Evolutionary conservation across 1,140 invertebrate genomes (phyloP).

Genomic region (Drosophila tani): DNA sequence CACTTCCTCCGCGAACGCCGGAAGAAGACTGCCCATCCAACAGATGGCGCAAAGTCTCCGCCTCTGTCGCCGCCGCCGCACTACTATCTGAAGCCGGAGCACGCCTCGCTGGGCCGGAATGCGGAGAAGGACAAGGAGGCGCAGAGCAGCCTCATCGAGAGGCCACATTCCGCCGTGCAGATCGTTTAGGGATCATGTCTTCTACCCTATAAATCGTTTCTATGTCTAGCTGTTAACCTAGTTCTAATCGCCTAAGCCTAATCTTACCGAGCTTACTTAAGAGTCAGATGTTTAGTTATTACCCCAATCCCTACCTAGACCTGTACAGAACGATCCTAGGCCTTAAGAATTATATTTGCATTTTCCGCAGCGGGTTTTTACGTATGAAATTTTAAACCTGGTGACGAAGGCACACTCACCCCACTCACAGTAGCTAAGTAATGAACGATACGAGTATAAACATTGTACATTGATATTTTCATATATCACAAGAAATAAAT

Average conservation of each 20-base stretch:
- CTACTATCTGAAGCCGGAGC: conserved; percentile 66
- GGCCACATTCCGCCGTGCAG: conserved; percentile 52
- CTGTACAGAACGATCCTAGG: conserved; percentile 55
- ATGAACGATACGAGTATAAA: conserved; percentile 26
- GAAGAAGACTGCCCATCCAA: conserved; percentile 85
- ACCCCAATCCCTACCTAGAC: conserved; percentile 22
- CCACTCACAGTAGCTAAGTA: conserved; percentile 30
- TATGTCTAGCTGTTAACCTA: conserved; percentile 64
- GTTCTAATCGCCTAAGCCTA: conserved; percentile 64
- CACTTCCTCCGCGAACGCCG: conserved; percentile 89
- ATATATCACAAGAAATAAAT: conserved; percentile 32
- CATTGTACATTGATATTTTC: conserved; percentile 49
- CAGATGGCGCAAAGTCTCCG: not conserved
- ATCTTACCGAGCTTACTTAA: conserved; percentile 73
- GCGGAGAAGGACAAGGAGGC: conserved; percentile 75
- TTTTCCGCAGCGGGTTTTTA: conserved; percentile 28
- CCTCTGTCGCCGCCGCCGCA: conserved; percentile 40
- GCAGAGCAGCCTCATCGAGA: conserved; percentile 75
- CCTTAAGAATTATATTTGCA: conserved; percentile 34
- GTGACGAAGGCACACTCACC: conserved; percentile 18
- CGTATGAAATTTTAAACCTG: conserved; percentile 13
- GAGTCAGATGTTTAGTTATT: conserved; percentile 36
- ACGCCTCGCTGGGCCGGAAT: conserved; percentile 39
- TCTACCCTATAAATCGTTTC: conserved; percentile 35
- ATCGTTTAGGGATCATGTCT: conserved; percentile 53